Base-by-base conservation (phyloP, 2,888 invertebrate species). In the Blastobasis lacticolella region DNA sequence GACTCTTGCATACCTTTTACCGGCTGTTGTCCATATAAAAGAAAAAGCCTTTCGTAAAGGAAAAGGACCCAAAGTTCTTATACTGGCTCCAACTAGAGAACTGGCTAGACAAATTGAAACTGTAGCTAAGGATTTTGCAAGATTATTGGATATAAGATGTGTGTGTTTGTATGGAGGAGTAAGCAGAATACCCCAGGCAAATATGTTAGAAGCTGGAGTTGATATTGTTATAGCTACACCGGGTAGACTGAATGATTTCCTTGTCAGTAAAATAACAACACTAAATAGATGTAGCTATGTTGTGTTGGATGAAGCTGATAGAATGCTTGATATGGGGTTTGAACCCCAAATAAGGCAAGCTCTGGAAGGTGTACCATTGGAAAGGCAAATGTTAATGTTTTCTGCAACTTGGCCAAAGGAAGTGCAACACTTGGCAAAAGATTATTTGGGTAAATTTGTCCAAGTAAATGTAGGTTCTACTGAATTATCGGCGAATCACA, bases 391-490 rank as follows among this genome's bases (percentile, higher is more conserved):
- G 36, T 89, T 98, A 45, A 99, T 99, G 98, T 98, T 97, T 94
- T 97, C 97, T 56, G 98, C 98, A 0, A 99, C 98, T 0, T 99
- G 98, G 98, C 98, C 98, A 0, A 96, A 95, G 69, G 98, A 98
- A 87, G 97, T 98, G 1, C 91, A 94, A 61, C 90, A 92, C 61
- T 86, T 99, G 57, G 98, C 98, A 5, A 93, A 94, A 64, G 98
- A 98, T 71, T 99, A 97, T 77, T 90, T 98, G 37, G 92, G 91
- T 50, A 93, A 96, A 64, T 97, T 95, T 77, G 92, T 96, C 40
- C 97, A 97, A 85, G 91, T 98, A 37, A 98, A 97, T 80, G 94
- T 98, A 66, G 97, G 97, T 46, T 95, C 96, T 0, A 89, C 96
- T 54, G 93, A 94, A 61, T 84, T 97, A 10, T 92, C 94, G 52